Evolutionary conservation across 2,113 vertebrate species (phyloP), one percentile per base, ranked within the genome.

Genomic region (Vombatus ursinus): DNA sequence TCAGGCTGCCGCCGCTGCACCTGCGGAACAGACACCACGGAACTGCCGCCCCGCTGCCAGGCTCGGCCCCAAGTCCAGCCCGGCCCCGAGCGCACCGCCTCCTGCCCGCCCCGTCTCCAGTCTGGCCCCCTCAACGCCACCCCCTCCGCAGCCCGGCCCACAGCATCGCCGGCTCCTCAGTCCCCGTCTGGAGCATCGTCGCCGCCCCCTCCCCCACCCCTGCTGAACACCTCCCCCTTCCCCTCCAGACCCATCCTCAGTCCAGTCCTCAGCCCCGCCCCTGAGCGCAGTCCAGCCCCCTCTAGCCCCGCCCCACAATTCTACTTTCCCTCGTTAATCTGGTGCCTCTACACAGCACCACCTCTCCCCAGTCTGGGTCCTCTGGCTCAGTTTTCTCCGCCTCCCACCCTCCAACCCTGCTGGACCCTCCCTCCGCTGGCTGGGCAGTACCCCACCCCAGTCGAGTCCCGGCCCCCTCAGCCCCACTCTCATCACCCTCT

Each of bases 21-120:
- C 98, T 97, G 98, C 95, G 92, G 93, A n/a, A 89, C 92, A 91
- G 94, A 96, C 95, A 96, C 98, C 91, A 93, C 97, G 98, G 93
- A 95, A 37, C 96, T 9, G 48, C 89, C n/a, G 91, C n/a, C 84
- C 92, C 50, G 28, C 91, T n/a, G 97, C 95, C 95, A 24, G 93
- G 52, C 94, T 49, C 52, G 25, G 50, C 57, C 84, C 95, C n/a
- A 68, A 92, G 92, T 37, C 52, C 91, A 31, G 48, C 48, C 92
- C 53, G 54, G 50, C 84, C 5, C 47, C 93, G 53, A 92, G 94
- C 52, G 94, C 90, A 0, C 93, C 19, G 22, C 16, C 37, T 52
- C 22, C n/a, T 1, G 90, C 25, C 92, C 52, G 96, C 91, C 93
- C 89, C 61, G 51, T 37, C 89, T n/a, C 95, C 92, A 12, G 52